Evolutionary conservation across 2,888 invertebrate genomes (phyloP).

Genomic region (Abscondita cerata): DNA sequence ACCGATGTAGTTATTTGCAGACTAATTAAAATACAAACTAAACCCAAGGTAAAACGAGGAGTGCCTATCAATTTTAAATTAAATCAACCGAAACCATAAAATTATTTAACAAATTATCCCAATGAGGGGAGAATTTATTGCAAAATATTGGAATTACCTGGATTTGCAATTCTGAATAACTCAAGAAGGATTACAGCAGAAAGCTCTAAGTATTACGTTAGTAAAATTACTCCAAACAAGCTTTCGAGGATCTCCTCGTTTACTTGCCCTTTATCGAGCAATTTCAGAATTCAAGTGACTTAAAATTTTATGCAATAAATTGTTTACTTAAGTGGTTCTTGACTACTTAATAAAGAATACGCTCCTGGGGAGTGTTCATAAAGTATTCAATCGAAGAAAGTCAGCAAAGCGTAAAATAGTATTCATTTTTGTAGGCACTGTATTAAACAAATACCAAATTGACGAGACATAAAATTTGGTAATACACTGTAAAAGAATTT

Average conservation of each 20-base stretch:
- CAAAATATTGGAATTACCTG: slow-evolving; percentile 10
- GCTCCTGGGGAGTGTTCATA: not conserved
- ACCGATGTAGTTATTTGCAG: slow-evolving; percentile 21
- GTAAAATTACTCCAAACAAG: slow-evolving; percentile 30
- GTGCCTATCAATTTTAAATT: too few relatives aligned
- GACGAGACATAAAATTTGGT: too few relatives aligned
- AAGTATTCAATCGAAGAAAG: slow-evolving; percentile 7
- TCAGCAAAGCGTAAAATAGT: slow-evolving; percentile 1
- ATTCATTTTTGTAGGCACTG: too few relatives aligned
- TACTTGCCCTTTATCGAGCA: slow-evolving; percentile 24
- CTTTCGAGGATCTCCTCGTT: slow-evolving; percentile 26
- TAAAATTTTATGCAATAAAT: slow-evolving; percentile 25
- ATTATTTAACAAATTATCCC: not conserved
- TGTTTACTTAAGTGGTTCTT: slow-evolving; percentile 20
- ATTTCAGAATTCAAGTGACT: slow-evolving; percentile 23
- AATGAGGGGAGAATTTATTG: too few relatives aligned
- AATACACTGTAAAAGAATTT: too few relatives aligned
- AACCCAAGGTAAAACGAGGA: too few relatives aligned
- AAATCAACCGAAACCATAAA: too few relatives aligned
- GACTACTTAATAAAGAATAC: not conserved
- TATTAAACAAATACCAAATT: too few relatives aligned
- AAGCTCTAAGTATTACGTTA: slow-evolving; percentile 27
- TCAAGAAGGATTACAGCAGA: slow-evolving; percentile 28
- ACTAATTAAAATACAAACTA: slow-evolving; percentile 1
- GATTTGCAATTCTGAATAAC: slow-evolving; percentile 28